These are phyloP conservation scores for Oopsacas minuta DNA, from an alignment of 37 sponge, comb jelly and placozoan genomes.

Conservation along the genomic window DNA sequence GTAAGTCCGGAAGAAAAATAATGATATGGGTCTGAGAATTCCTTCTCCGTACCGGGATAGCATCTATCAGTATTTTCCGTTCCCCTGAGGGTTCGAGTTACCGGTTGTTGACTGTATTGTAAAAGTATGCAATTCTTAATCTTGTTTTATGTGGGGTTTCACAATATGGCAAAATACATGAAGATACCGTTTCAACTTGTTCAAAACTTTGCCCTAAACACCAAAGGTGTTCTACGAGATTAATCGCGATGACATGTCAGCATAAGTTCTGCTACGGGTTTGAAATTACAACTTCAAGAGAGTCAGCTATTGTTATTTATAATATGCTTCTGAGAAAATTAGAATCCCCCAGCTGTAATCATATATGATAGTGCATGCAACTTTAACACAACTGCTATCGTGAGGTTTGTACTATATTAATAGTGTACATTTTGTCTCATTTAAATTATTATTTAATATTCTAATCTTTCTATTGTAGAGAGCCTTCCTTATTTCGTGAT, in stretches of 20 bases:
- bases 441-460: neutral
- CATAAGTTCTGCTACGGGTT: constrained; percentile 4
- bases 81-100: neutral
- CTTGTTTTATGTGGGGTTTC: too few relatives aligned
- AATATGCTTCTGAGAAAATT: neutral
- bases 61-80: neutral
- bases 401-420: neutral
- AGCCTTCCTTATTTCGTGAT: neutral
- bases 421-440: neutral
- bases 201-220: neutral
- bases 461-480: neutral
- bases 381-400: neutral
- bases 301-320: neutral
- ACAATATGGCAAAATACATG: neutral
- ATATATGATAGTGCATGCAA: neutral
- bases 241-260: neutral
- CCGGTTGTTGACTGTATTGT: too few relatives aligned
- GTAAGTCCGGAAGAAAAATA: constrained; percentile 2
- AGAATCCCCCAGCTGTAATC: neutral
- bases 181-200: neutral
- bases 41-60: too few relatives aligned
- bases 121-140: too few relatives aligned
- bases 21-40: too few relatives aligned
- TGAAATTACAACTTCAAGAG: neutral
- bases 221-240: neutral